Evolutionary conservation across 2,113 vertebrate genomes (phyloP).

Genomic region (Setophaga coronata): DNA sequence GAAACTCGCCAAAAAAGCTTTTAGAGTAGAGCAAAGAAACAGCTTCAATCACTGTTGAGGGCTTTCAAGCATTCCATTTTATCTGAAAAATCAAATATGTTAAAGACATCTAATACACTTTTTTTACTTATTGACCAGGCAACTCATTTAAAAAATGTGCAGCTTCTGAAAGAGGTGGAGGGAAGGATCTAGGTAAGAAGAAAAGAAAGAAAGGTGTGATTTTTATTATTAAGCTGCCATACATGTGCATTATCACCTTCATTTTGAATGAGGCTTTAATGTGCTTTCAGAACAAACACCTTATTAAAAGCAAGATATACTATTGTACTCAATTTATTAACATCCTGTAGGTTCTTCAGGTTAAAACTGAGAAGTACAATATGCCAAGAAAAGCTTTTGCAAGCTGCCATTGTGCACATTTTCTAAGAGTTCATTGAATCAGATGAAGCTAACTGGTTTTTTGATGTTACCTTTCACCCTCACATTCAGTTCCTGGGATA

Average conservation of each 20-base stretch:
- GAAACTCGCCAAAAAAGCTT: background rate
- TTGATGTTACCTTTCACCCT: background rate
- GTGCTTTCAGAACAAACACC: conserved; percentile 28
- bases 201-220: conserved; percentile 3
- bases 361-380: background rate
- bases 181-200: background rate
- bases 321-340: conserved; percentile 47
- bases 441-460: background rate
- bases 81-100: conserved; percentile 16
- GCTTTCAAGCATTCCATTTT: conserved; percentile 26
- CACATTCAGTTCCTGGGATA: background rate
- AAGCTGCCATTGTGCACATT: background rate
- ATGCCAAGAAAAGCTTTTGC: background rate
- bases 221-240: background rate
- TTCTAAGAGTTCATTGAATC: conserved; percentile 5
- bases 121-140: conserved; percentile 27
- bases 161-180: background rate
- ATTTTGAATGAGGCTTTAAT: conserved; percentile 19
- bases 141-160: conserved; percentile 10
- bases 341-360: background rate
- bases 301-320: conserved; percentile 41
- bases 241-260: conserved; percentile 12
- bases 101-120: background rate
- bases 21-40: background rate
- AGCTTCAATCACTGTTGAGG: background rate